phyloP scores from a whole-genome alignment of 2,113 vertebrate genomes.

The Bujurquina vittata region DNA sequence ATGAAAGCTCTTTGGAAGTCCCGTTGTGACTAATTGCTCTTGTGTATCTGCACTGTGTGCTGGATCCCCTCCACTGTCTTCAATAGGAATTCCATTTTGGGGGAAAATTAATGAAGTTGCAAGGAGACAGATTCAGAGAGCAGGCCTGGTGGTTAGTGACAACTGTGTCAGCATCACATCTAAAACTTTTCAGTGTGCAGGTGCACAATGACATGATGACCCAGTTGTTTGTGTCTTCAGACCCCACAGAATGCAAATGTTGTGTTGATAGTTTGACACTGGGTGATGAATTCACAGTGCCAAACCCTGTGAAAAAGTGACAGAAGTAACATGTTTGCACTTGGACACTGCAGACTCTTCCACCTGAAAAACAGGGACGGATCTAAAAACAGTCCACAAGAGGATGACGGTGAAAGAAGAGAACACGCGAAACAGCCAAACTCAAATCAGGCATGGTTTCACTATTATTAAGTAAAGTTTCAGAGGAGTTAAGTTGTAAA shows the following conservation, averaged over 20 bases:
- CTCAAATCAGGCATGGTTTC: neutral
- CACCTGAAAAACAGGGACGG: no score
- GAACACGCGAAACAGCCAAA: no score
- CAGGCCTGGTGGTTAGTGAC: neutral
- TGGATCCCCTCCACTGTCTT: neutral
- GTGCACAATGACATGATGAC: neutral
- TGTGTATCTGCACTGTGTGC: neutral
- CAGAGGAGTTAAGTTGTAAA: neutral
- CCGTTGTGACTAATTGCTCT: neutral
- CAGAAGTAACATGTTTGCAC: neutral
- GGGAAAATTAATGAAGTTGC: neutral
- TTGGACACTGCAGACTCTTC: neutral
- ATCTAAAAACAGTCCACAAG: no score
- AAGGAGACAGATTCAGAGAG: neutral
- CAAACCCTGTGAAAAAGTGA: neutral
- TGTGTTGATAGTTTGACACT: neutral
- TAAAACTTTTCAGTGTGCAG: neutral
- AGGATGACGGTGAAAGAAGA: no score
- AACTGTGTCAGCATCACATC: neutral
- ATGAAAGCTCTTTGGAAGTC: neutral
- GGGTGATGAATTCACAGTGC: neutral
- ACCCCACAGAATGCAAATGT: neutral
- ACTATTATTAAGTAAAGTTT: neutral
- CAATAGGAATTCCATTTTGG: no score
- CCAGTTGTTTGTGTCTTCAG: neutral